Conservation (phyloP, 2,888 invertebrate species). For the Taphrorychus bicolor region DNA sequence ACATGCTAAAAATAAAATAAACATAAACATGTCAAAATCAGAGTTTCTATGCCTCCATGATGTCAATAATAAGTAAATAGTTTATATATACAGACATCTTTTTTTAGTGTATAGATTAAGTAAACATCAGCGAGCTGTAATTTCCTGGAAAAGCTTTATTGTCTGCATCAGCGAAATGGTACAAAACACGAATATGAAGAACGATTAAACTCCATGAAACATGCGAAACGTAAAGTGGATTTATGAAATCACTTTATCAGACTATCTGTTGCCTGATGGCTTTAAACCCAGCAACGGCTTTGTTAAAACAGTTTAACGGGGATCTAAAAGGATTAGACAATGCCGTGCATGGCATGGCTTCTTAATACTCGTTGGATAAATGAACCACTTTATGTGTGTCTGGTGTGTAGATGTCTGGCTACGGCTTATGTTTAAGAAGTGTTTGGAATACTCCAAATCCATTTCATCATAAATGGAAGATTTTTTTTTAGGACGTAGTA, state of each 20-base stretch:
- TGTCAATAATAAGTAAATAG: too few species aligned
- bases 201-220: neutral
- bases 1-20: too few species aligned
- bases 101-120: too few species aligned
- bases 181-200: too few species aligned
- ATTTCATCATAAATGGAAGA: too few species aligned
- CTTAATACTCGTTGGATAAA: neutral
- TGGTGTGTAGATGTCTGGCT: neutral
- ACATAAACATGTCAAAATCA: too few species aligned
- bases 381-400: neutral
- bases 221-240: conserved; percentile 19
- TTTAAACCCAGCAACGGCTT: conserved; percentile 12
- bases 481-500: too few species aligned
- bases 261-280: conserved; percentile 22
- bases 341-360: neutral
- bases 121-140: neutral
- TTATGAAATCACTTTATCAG: conserved; percentile 22
- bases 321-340: neutral
- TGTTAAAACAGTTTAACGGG: neutral
- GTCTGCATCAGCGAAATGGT: neutral
- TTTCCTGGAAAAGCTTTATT: neutral
- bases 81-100: too few species aligned
- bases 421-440: neutral
- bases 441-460: too few species aligned
- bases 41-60: too few species aligned